Conservation (phyloP, 2,797 vertebrate species). For the Potorous gilbertii region DNA sequence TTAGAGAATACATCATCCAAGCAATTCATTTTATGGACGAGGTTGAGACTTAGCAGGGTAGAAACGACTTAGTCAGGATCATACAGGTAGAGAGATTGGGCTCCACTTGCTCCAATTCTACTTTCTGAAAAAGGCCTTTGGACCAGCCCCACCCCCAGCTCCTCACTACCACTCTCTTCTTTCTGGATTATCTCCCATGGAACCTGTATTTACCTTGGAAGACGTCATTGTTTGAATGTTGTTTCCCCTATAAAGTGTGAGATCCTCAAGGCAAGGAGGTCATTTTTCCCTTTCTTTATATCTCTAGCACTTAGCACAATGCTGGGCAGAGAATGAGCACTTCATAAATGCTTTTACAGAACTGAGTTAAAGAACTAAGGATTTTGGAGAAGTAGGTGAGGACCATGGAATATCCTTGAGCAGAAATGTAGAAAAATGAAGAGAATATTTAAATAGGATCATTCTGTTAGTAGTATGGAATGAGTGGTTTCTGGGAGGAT, state of each 20-base stretch:
- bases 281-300: not conserved
- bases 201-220: not conserved
- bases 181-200: not conserved
- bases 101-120: not conserved
- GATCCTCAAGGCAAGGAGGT: not conserved
- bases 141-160: not conserved
- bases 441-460: not conserved
- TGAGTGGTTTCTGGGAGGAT: not conserved
- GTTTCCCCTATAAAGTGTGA: not conserved
- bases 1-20: not conserved
- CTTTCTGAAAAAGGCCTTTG: not conserved
- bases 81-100: not conserved
- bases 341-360: not conserved
- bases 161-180: not conserved
- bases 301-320: not conserved
- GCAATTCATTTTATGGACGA: not conserved
- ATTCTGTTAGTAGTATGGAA: not conserved
- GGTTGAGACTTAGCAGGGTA: not conserved
- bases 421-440: not conserved
- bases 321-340: not conserved
- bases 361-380: not conserved
- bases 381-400: not conserved
- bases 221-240: not conserved
- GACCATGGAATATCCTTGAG: not conserved
- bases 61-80: not conserved